Percentiles rank a stretch among this genome's conserved stretches.
phyloP scores from a whole-genome alignment of 2,888 invertebrate genomes.

The Incurvaria masculella region DNA sequence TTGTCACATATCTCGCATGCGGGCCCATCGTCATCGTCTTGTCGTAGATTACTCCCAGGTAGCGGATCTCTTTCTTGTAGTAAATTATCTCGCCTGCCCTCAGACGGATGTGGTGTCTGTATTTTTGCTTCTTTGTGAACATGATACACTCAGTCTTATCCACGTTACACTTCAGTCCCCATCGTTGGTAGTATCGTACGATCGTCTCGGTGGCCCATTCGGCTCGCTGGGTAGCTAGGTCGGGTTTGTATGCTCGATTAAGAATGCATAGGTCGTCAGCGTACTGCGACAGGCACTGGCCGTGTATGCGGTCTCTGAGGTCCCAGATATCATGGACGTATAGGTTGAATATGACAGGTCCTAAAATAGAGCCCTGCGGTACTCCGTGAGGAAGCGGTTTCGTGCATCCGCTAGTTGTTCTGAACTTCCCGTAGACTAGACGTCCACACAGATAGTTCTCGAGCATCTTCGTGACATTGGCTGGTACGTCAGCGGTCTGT shows the following conservation, averaged over 20 bases:
- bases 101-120: too few species aligned
- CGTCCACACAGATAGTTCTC: neutral
- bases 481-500: constrained; percentile 2
- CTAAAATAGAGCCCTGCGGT: constrained; percentile 3
- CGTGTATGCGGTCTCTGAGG: neutral
- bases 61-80: too few species aligned
- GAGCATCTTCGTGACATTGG: constrained; percentile 3
- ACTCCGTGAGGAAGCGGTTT: neutral
- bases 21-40: neutral
- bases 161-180: constrained; percentile 8
- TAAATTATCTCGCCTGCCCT: too few species aligned
- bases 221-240: constrained; percentile 1
- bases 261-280: constrained; percentile 3
- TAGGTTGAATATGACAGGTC: constrained; percentile 1
- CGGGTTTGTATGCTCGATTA: neutral
- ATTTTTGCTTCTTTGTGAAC: neutral
- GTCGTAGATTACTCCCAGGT: too few species aligned
- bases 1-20: constrained; percentile 3
- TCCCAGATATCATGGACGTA: neutral
- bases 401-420: neutral
- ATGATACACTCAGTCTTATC: constrained; percentile 7
- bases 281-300: constrained; percentile 1
- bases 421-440: neutral
- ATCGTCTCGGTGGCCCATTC: constrained; percentile 5
- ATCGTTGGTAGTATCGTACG: constrained; percentile 3